Evolutionary conservation across 2,888 invertebrate species (phyloP).

Genomic region (Macrophya annulata): DNA sequence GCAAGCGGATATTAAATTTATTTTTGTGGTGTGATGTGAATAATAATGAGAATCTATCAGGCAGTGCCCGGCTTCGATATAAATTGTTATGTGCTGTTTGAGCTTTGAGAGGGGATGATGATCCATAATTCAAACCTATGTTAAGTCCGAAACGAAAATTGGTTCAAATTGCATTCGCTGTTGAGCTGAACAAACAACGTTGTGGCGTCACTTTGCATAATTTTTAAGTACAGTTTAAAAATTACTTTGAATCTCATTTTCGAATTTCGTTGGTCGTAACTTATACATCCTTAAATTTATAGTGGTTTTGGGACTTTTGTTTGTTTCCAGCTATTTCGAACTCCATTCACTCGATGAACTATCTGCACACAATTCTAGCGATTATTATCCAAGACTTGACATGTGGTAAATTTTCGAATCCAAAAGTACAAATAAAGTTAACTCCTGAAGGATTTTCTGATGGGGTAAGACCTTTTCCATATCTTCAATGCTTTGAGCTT

Average conservation of each 20-base stretch:
- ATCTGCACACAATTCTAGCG: no score
- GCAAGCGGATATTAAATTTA: not conserved
- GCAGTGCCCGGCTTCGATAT: not conserved
- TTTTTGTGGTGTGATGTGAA: not conserved
- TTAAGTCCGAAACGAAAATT: constrained; percentile 24
- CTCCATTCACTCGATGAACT: not conserved
- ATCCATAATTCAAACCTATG: constrained; percentile 37
- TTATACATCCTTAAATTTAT: not conserved
- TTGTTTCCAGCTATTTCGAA: not conserved
- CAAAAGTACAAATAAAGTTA: not conserved
- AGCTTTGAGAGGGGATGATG: not conserved
- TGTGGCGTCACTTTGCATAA: constrained; percentile 31
- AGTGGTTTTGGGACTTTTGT: not conserved
- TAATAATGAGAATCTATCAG: not conserved
- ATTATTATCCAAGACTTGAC: not conserved
- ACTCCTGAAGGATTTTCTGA: not conserved
- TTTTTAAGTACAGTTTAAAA: constrained; percentile 19
- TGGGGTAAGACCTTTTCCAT: not conserved
- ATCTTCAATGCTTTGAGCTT: not conserved
- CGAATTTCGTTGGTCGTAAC: not conserved
- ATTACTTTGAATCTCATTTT: not conserved
- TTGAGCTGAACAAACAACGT: not conserved
- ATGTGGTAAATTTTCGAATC: not conserved
- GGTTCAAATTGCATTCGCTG: constrained; percentile 42
- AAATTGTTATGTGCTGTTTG: not conserved